phyloP scores from a whole-genome alignment of 2,797 vertebrate genomes.

The Pseudochromis fuscus region DNA sequence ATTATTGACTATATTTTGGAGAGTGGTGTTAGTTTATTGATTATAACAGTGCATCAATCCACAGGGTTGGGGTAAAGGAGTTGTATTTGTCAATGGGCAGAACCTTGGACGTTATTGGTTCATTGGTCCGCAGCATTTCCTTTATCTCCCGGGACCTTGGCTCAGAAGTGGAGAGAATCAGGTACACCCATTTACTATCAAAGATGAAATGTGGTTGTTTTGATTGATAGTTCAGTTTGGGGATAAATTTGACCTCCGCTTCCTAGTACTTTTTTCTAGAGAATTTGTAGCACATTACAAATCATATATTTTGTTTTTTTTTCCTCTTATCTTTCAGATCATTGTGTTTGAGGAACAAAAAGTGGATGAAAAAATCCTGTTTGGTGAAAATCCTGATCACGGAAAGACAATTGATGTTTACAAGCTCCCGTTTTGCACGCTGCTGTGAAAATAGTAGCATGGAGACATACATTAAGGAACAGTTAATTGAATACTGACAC shows the following conservation, averaged over 20 bases:
- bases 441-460: conserved; percentile 68
- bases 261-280: neutral
- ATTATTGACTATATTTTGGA: too few relatives aligned
- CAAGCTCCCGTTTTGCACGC: conserved; percentile 79
- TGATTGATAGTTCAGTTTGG: neutral
- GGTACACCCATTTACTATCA: conserved; percentile 71
- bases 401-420: conserved; percentile 88
- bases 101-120: conserved; percentile 96
- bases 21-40: conserved; percentile 8
- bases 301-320: neutral
- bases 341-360: conserved; percentile 91
- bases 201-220: neutral
- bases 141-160: conserved; percentile 92
- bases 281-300: neutral
- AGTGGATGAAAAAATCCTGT: conserved; percentile 83
- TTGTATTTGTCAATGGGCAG: conserved; percentile 89
- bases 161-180: conserved; percentile 88
- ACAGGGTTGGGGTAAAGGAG: conserved; percentile 93
- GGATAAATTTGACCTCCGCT: neutral
- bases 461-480: neutral
- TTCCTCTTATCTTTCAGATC: conserved; percentile 82
- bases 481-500: neutral
- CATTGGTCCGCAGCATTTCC: conserved; percentile 91
- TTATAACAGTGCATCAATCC: conserved; percentile 18
- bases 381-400: conserved; percentile 86